Evolutionary conservation across 2,888 invertebrate genomes (phyloP), one percentile per base, ranked within the genome.

Genomic region (Euproctis similis): DNA sequence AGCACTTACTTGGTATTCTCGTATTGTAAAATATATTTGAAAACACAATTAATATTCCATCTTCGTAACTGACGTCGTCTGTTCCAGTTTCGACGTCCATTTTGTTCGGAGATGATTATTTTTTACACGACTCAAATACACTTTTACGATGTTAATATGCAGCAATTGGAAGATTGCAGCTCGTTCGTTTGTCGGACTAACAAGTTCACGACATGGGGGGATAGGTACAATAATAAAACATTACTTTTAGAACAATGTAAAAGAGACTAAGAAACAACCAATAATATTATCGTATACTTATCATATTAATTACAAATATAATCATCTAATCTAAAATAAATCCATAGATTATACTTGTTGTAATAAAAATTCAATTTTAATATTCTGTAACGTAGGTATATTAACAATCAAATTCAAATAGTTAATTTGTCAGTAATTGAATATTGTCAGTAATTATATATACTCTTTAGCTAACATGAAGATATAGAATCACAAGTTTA

Each of bases 1-100:
- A 3, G 13, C 5, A 50, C 50, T 46, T 34, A 51, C 53, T 34
- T 29, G 22, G 24, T 10, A 2, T 12, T 24, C 42, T 39, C 5
- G 42, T 19, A 2, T 12, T 13, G 18, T 22, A 50, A 14, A 30
- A 31, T 3, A 63, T 28, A 17, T 50, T 42, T 1, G 52, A 59
- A 36, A 70, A 82, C 17, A 75, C 72, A 8, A 80, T 42, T 8
- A 72, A 59, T 36, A 50, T 60, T 2, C 70, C 65, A 33, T 77
- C 77, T 42, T 78, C 76, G 6, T 61, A 43, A 50, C 74, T 73
- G 14, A 61, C 38, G 29, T 75, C 69, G 36, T 76, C 73, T 42
- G 64, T 70, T 5, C 49, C 65, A 5, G 50, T 46, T 57, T 81
- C 76, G 26, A 74, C 40, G 42, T 80, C 70, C 82, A 82, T 81